A percentile compares a stretch with the other conserved stretches of the same genome.
These are phyloP conservation scores for Parnassius apollo DNA, from an alignment of 2,888 invertebrate species.

Conservation along the genomic window DNA sequence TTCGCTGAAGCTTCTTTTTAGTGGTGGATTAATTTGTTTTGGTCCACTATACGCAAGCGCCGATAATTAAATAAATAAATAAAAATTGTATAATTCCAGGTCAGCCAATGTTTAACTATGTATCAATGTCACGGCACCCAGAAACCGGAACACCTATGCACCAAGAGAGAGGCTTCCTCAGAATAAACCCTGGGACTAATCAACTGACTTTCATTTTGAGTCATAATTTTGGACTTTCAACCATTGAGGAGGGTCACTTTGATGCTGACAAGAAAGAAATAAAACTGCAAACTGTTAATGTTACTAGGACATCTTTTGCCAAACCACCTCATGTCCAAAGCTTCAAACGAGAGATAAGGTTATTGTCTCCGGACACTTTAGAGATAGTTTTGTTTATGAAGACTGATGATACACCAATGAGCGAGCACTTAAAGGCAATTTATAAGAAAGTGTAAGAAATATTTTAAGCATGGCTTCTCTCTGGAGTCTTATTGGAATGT, in stretches of 20 bases:
- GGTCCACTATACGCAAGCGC: no score
- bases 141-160: constrained; percentile 81
- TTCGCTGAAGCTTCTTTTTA: no score
- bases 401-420: constrained; percentile 75
- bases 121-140: constrained; percentile 75
- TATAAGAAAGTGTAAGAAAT: constrained; percentile 50
- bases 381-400: constrained; percentile 77
- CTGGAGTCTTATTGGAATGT: neutral
- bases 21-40: no score
- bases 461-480: neutral
- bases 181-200: constrained; percentile 78
- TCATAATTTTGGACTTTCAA: constrained; percentile 83
- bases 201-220: constrained; percentile 78
- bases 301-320: constrained; percentile 75
- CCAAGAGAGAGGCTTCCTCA: constrained; percentile 82
- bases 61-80: neutral
- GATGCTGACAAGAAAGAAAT: constrained; percentile 68
- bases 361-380: constrained; percentile 52
- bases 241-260: constrained; percentile 79
- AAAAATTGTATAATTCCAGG: constrained; percentile 51
- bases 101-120: constrained; percentile 82
- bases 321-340: constrained; percentile 76
- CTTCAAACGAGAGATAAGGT: constrained; percentile 62
- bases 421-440: constrained; percentile 77
- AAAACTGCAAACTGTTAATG: constrained; percentile 65